Conservation (phyloP, 1,140 invertebrate species). For the Brachionus asplanchnoidis region DNA sequence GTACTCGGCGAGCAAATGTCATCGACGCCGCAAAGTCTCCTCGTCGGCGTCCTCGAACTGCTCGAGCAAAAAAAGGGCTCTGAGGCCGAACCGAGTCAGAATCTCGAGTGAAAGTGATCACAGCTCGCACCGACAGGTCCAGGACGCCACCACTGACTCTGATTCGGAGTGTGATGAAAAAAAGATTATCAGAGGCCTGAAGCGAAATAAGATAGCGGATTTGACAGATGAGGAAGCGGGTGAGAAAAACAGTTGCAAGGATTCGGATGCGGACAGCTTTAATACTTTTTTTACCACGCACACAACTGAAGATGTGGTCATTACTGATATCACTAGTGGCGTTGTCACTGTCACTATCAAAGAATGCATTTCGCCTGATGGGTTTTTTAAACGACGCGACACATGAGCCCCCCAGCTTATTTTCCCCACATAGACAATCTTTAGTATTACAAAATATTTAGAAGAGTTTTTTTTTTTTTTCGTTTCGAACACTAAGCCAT, state of each 20-base stretch:
- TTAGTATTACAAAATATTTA: not conserved
- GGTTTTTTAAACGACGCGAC: slow-evolving; percentile 13
- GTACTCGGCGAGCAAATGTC: not conserved
- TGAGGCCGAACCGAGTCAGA: not conserved
- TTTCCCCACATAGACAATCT: not conserved
- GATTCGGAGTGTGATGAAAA: not conserved
- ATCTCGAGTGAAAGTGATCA: not conserved
- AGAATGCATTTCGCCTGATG: slow-evolving; percentile 21
- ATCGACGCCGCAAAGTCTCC: not conserved
- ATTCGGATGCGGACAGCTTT: slow-evolving; percentile 1
- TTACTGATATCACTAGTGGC: slow-evolving; percentile 30
- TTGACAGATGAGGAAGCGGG: not conserved
- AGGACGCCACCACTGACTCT: not conserved
- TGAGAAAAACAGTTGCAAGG: not conserved
- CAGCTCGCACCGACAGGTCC: not conserved
- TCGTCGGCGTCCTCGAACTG: not conserved
- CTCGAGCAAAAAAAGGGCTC: not conserved
- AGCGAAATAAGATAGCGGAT: not conserved
- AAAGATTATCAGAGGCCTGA: not conserved
- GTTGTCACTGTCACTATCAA: slow-evolving; percentile 29
- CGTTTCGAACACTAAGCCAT: not conserved
- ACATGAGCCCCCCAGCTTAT: not conserved
- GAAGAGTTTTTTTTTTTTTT: not conserved
- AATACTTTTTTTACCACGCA: slow-evolving; percentile 16
- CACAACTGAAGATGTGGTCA: slow-evolving; percentile 23